Conservation (phyloP, 2,888 invertebrate species). For the Rhagophthalmus giganteus region DNA sequence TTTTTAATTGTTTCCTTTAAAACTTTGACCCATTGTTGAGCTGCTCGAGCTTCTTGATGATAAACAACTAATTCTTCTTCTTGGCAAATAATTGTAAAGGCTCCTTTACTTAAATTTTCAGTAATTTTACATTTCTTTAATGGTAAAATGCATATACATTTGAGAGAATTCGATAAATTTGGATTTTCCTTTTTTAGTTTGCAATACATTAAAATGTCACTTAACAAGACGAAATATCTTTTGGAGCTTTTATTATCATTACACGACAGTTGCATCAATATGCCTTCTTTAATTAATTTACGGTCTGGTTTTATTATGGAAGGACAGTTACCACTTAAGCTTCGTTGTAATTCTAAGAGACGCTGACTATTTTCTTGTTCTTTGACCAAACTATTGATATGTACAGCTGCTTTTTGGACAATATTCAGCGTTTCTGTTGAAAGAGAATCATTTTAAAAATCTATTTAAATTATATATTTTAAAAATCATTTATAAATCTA, state of each 20-base stretch:
- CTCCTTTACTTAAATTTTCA: slow-evolving; percentile 61
- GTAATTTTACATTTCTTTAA: slow-evolving; percentile 69
- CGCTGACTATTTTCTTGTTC: slow-evolving; percentile 73
- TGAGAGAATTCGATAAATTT: slow-evolving; percentile 62
- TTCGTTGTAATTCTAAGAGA: slow-evolving; percentile 68
- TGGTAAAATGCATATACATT: slow-evolving; percentile 69
- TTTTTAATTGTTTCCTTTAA: slow-evolving; percentile 61
- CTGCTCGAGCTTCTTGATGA: slow-evolving; percentile 58
- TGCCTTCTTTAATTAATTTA: slow-evolving; percentile 69
- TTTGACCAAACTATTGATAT: slow-evolving; percentile 72
- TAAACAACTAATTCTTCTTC: slow-evolving; percentile 62
- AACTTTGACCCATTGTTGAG: slow-evolving; percentile 61
- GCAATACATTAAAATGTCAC: slow-evolving; percentile 74
- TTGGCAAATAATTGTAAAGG: slow-evolving; percentile 65
- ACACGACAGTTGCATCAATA: slow-evolving; percentile 62
- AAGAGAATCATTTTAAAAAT: slow-evolving; percentile 26
- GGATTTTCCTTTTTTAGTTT: slow-evolving; percentile 63
- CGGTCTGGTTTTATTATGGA: slow-evolving; percentile 70
- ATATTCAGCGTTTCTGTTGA: slow-evolving; percentile 68
- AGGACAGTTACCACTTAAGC: slow-evolving; percentile 63
- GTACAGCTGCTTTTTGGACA: slow-evolving; percentile 68
- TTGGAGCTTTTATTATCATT: slow-evolving; percentile 56
- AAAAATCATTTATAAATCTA: neutral
- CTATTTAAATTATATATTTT: neutral
- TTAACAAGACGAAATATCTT: slow-evolving; percentile 71